Conservation (phyloP, 2,113 vertebrate genomes). For the Arizona elegans region DNA sequence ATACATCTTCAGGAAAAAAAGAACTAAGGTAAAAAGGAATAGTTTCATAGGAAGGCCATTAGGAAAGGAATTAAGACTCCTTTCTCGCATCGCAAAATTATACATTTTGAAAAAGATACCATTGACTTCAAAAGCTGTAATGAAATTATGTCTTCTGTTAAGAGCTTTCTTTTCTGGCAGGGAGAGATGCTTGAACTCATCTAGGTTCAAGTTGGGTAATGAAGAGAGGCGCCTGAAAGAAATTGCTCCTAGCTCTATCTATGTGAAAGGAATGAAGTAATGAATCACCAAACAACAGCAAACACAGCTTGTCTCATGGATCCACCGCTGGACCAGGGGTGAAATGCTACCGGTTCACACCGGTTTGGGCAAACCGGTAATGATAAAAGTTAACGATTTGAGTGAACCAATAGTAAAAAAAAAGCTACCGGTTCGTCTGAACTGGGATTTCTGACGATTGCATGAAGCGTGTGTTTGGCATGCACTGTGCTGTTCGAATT, state of each 20-base stretch:
- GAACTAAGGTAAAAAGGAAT: neutral
- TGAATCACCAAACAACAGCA: fast-evolving
- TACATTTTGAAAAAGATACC: neutral
- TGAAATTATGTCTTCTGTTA: neutral
- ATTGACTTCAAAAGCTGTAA: neutral
- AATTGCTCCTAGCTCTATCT: neutral
- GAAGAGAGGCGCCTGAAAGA: neutral
- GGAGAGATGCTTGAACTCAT: neutral
- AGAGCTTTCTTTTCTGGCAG: neutral
- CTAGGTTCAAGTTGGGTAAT: neutral
- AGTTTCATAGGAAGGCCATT: neutral
- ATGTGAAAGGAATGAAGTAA: fast-evolving
- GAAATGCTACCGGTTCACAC: too few relatives aligned
- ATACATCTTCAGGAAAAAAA: neutral
- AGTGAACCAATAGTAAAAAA: too few relatives aligned
- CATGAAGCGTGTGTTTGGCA: too few relatives aligned
- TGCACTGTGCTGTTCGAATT: too few relatives aligned
- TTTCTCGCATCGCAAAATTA: neutral
- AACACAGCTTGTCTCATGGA: neutral
- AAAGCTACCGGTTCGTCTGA: too few relatives aligned
- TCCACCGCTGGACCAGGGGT: neutral
- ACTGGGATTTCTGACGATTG: too few relatives aligned
- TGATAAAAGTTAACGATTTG: too few relatives aligned
- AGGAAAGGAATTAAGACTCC: neutral
- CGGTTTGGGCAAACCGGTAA: too few relatives aligned